Evolutionary conservation across 2,797 vertebrate species (phyloP).

Genomic region (Nasua narica): DNA sequence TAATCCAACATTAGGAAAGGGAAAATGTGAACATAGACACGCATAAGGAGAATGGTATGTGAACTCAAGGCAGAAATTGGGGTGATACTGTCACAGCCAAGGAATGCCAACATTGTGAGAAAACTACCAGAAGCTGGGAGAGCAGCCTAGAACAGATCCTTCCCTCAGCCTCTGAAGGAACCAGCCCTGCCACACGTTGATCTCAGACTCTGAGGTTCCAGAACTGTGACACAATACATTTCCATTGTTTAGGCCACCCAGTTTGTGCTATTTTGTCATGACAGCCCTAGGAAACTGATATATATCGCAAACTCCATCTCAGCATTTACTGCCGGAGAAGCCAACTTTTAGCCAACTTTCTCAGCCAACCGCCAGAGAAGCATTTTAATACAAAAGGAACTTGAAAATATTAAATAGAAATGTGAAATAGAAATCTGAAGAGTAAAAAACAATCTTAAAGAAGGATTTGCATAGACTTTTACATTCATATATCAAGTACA

Average conservation of each 20-base stretch:
- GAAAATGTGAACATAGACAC: neutral
- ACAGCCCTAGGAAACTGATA: neutral
- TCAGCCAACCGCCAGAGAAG: no score
- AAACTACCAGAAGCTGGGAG: neutral
- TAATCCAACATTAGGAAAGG: neutral
- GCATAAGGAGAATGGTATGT: neutral
- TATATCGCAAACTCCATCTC: neutral
- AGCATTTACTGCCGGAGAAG: neutral
- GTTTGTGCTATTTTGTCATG: neutral
- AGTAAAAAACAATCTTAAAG: neutral
- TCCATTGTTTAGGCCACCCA: neutral
- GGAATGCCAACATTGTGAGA: neutral
- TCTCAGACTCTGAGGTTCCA: neutral
- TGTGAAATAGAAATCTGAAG: neutral
- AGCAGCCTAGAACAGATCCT: neutral
- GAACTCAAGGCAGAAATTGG: neutral
- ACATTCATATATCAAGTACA: neutral
- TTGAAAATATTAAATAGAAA: conserved; percentile 23
- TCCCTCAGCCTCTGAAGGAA: neutral
- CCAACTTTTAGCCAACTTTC: no score
- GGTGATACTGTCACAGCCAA: neutral
- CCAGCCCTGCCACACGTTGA: neutral
- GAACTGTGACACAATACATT: neutral
- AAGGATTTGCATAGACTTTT: neutral
- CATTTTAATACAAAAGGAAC: neutral